Evolutionary conservation across 2,888 invertebrate genomes (phyloP), one percentile per base, ranked within the genome.

Genomic region (Caenorhabditis virilis): DNA sequence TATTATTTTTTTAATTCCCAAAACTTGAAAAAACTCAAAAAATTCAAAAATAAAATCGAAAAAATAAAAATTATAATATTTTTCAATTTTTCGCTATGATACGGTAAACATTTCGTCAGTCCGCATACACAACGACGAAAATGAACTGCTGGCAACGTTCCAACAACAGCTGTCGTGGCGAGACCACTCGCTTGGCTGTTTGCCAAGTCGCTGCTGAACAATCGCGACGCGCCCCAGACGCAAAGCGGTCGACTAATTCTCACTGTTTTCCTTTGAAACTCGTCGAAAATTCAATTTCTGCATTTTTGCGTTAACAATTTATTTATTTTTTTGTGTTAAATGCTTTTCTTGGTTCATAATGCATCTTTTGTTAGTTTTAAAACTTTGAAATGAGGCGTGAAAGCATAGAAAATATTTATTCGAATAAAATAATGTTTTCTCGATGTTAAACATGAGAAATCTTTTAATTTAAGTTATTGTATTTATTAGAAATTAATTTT

Each of bases 161-260:
- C 38, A 27, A 7, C 23, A 15, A 7, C 4, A 16, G 45, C 15
- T 25, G 23, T 62, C 64, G 59, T 16, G 23, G 39, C 52, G 51
- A 55, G 64, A 64, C n/a, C 64, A 50, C 26, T 2, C 15, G 11
- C n/a, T 35, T 59, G 64, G 59, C 55, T 22, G 11, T 16, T 7
- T 55, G 58, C 64, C 55, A 64, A 49, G 41, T 3, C 23, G 13
- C 36, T 26, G 50, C 33, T 30, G 25, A 13, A n/a, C 16, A 39
- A 20, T 41, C 56, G 51, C 57, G 11, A 33, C 55, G 55, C 54
- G 22, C 5, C 13, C 2, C 16, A 9, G 13, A 15, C 25, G 59
- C 64, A 52, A 39, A 11, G 64, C 59, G 59, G 45, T 41, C 25
- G 15, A 27, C 42, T 27, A 26, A 22, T 27, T 30, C 45, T 52